These are phyloP conservation scores for Drosophila leontia DNA, from an alignment of 1,140 invertebrate species.

Conservation along the genomic window DNA sequence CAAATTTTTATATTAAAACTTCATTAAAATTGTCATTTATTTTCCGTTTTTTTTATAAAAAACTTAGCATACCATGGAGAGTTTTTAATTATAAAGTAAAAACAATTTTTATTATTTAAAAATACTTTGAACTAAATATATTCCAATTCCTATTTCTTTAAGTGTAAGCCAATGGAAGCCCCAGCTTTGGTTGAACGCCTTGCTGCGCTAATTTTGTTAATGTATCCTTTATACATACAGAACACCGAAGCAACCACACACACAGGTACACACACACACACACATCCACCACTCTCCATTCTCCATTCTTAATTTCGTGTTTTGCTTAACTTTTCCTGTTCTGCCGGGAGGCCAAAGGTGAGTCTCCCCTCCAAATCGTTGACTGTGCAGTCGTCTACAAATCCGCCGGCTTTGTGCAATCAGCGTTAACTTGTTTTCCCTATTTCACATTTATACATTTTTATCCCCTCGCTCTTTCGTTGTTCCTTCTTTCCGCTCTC, in stretches of 20 bases:
- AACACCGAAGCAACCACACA: conserved; percentile 29
- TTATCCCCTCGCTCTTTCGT: conserved; percentile 36
- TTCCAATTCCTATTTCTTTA: not conserved
- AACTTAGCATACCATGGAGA: too few relatives aligned
- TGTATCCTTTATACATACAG: conserved; percentile 71
- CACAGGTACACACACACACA: conserved; percentile 8
- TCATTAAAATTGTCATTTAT: too few relatives aligned
- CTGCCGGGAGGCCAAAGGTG: conserved; percentile 19
- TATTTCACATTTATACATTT: conserved; percentile 67
- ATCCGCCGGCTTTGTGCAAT: conserved; percentile 79
- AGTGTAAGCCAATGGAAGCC: conserved; percentile 30
- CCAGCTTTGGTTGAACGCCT: conserved; percentile 56
- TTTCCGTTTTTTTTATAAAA: too few relatives aligned
- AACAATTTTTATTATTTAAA: not conserved
- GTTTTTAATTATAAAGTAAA: not conserved
- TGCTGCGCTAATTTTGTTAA: conserved; percentile 81
- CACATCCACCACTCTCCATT: conserved; percentile 12
- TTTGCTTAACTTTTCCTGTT: conserved; percentile 73
- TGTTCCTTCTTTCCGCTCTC: conserved; percentile 36
- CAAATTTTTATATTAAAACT: too few relatives aligned
- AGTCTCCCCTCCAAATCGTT: conserved; percentile 42
- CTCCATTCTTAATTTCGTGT: conserved; percentile 75
- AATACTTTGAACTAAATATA: not conserved
- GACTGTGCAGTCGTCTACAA: conserved; percentile 76
- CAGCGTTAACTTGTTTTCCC: conserved; percentile 82